Evolutionary conservation across 2,888 invertebrate species (phyloP).

Genomic region (Melieria crassipennis): DNA sequence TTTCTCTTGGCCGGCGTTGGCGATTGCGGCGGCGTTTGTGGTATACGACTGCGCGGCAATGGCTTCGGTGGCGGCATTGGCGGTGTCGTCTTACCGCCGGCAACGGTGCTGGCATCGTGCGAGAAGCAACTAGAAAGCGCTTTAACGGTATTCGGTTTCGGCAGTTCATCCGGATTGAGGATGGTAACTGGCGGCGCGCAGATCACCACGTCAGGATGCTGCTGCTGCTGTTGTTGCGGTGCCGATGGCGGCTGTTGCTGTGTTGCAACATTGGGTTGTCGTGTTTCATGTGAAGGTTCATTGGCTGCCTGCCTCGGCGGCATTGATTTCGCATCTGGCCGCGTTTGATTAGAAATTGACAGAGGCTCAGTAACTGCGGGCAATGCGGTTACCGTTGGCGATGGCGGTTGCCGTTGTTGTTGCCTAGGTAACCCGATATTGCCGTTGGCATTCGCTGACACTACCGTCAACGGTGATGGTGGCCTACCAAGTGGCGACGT

Average conservation of each 20-base stretch:
- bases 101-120: conserved; percentile 33
- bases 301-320: conserved; percentile 35
- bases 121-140: conserved; percentile 55
- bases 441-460: conserved; percentile 14
- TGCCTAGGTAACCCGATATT: conserved; percentile 27
- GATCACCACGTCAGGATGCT: conserved; percentile 50
- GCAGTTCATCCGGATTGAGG: conserved; percentile 56
- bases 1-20: conserved; percentile 44
- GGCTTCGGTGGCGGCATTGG: conserved; percentile 44
- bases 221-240: conserved; percentile 36
- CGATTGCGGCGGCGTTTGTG: conserved; percentile 54
- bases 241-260: conserved; percentile 7
- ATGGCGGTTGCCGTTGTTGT: conserved; percentile 27
- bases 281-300: conserved; percentile 38
- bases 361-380: conserved; percentile 38
- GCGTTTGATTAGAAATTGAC: conserved; percentile 26
- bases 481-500: conserved; percentile 21
- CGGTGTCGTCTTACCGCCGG: conserved; percentile 27
- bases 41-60: conserved; percentile 55
- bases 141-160: conserved; percentile 59
- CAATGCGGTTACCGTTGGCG: conserved; percentile 30
- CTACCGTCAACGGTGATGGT: conserved; percentile 21
- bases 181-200: conserved; percentile 58
- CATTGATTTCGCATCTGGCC: conserved; percentile 68
- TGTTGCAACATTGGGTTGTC: conserved; percentile 22